Evolutionary conservation across 2,888 invertebrate genomes (phyloP), one percentile per base, ranked within the genome.

Genomic region (Nineta flava): DNA sequence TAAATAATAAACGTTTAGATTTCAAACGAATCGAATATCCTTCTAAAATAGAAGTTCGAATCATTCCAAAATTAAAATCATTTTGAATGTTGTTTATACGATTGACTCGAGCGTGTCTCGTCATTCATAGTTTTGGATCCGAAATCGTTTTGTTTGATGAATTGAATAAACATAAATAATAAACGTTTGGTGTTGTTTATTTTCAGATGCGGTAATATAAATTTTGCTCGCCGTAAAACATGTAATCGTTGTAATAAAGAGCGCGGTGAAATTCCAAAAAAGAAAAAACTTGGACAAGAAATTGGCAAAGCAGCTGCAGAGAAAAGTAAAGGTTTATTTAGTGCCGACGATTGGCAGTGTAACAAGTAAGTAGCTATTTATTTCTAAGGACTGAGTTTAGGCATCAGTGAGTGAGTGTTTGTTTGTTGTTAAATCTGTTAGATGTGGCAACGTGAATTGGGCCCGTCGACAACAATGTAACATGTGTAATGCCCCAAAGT

Each of bases 361-460:
- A 92, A 90, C 68, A 96, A 96, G 74, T 49, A 45, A 49, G 44
- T 26, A 6, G 4, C 26, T 19, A n/a, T 16, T 26, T 41, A 42
- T 76, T 53, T 21, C 19, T 5, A 19, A 3, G 19, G 2, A 3
- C 19, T 19, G n/a, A n/a, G n/a, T n/a, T n/a, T n/a, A n/a, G n/a
- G n/a, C n/a, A n/a, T n/a, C n/a, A n/a, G n/a, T n/a, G n/a, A n/a
- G n/a, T n/a, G n/a, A n/a, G n/a, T n/a, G n/a, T n/a, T n/a, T n/a
- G n/a, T n/a, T n/a, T n/a, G n/a, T n/a, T n/a, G n/a, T n/a, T n/a
- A n/a, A n/a, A n/a, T n/a, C 32, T 7, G 35, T 13, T 38, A 75
- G 73, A 67, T 99, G 99, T 71, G 96, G 96, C n/a, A 99, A 99
- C 69, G 97, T 99, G 10, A 99, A 99, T 68, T 95, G 95, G 99